Percentiles rank a stretch among this genome's conserved stretches.
phyloP scores from a whole-genome alignment of 2,113 vertebrate genomes.

The Vicugna pacos region DNA sequence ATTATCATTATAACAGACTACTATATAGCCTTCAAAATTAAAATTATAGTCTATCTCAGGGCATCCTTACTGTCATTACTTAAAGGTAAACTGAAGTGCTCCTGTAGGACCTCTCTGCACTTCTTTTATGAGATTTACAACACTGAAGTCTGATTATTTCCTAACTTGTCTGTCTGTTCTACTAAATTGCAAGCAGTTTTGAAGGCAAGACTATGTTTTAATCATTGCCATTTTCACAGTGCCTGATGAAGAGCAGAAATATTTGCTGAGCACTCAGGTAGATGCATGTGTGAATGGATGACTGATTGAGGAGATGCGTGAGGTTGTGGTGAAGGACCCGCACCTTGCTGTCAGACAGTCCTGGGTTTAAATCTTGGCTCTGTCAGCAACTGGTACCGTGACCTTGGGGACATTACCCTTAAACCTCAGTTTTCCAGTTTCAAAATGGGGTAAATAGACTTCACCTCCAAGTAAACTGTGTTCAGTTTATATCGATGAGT shows the following conservation, averaged over 20 bases:
- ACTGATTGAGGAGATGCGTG: neutral
- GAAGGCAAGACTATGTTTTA: neutral
- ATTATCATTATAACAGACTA: neutral
- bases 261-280: neutral
- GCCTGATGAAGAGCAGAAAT: neutral
- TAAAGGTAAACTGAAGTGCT: neutral
- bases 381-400: neutral
- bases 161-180: neutral
- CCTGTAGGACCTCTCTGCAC: neutral
- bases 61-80: neutral
- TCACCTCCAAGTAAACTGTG: neutral
- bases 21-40: neutral
- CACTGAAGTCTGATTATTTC: neutral
- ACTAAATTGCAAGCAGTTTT: neutral
- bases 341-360: neutral
- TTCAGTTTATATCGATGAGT: neutral
- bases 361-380: neutral
- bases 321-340: neutral
- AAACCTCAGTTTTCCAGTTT: neutral
- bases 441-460: neutral
- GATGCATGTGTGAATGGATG: neutral
- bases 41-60: neutral
- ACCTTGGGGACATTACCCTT: neutral
- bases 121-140: neutral
- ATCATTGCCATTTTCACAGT: neutral